A percentile compares a stretch with the other conserved stretches of the same genome.
These are phyloP conservation scores for Caenorhabditis drosophilae DNA, from an alignment of 2,888 invertebrate genomes.

Conservation along the genomic window DNA sequence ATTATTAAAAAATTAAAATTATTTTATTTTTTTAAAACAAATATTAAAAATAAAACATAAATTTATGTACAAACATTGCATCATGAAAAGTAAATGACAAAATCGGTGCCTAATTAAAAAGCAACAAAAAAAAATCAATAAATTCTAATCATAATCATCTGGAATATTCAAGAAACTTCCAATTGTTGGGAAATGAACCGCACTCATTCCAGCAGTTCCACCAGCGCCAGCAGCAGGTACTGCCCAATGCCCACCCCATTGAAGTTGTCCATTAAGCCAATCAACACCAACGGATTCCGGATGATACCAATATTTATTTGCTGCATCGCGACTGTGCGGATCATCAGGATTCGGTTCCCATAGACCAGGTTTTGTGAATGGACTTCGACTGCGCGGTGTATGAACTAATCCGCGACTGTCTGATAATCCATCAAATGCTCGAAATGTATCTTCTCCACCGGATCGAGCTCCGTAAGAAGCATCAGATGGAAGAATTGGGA, in stretches of 20 bases:
- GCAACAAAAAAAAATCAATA: background rate
- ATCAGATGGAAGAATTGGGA: constrained; percentile 53
- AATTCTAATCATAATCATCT: constrained; percentile 59
- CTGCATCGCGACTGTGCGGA: constrained; percentile 58
- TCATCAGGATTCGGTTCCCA: constrained; percentile 61
- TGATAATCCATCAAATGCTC: constrained; percentile 45
- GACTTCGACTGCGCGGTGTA: constrained; percentile 44
- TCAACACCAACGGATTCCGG: constrained; percentile 57
- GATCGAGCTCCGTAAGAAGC: constrained; percentile 23
- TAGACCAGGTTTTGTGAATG: constrained; percentile 57
- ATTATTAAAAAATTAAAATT: background rate
- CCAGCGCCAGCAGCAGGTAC: constrained; percentile 63
- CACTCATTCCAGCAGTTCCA: constrained; percentile 60
- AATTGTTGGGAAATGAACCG: constrained; percentile 59
- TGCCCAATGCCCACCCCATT: constrained; percentile 61
- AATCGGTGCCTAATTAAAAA: too few relatives aligned
- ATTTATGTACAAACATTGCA: background rate
- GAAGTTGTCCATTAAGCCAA: constrained; percentile 61
- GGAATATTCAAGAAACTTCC: constrained; percentile 64
- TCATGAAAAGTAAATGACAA: background rate
- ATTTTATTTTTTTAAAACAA: background rate
- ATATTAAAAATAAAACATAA: background rate
- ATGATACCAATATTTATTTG: constrained; percentile 58
- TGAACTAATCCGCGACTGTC: constrained; percentile 49
- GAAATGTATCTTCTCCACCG: constrained; percentile 37